phyloP scores from a whole-genome alignment of 2,113 vertebrate species.

The Notothenia rossii region DNA sequence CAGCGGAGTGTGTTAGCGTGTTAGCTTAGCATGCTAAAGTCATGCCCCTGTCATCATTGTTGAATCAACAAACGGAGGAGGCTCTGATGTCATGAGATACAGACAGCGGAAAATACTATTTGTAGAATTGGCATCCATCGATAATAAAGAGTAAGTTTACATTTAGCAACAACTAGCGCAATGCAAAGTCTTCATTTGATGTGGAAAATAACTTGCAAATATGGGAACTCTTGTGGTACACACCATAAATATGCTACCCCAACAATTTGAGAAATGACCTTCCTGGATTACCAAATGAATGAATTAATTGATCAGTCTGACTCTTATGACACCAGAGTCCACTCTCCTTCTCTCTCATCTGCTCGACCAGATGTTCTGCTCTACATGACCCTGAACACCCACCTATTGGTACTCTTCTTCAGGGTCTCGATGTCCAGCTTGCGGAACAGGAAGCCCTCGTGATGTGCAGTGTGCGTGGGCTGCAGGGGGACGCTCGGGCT shows the following conservation, averaged over 20 bases:
- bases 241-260: background rate
- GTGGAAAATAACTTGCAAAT: background rate
- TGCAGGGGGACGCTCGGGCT: slow-evolving; percentile 81
- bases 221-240: background rate
- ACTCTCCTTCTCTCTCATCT: slow-evolving; percentile 27
- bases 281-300: background rate
- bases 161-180: background rate
- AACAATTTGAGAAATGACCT: background rate
- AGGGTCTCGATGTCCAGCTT: slow-evolving; percentile 92
- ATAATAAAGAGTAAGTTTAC: background rate
- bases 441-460: slow-evolving; percentile 93
- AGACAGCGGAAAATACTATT: background rate
- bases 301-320: slow-evolving; percentile 1
- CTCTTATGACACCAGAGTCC: slow-evolving; percentile 47
- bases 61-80: slow-evolving; percentile 4
- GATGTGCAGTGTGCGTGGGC: slow-evolving; percentile 87
- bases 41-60: slow-evolving; percentile 47
- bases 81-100: slow-evolving; percentile 46
- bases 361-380: background rate
- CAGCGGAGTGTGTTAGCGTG: slow-evolving; percentile 40
- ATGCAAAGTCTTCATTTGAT: background rate
- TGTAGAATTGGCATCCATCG: background rate
- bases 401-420: slow-evolving; percentile 96
- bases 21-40: slow-evolving; percentile 68
- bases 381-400: slow-evolving; percentile 68